These are phyloP conservation scores for Pseudotriccus pelzelni DNA, from an alignment of 2,797 vertebrate species.

Conservation along the genomic window DNA sequence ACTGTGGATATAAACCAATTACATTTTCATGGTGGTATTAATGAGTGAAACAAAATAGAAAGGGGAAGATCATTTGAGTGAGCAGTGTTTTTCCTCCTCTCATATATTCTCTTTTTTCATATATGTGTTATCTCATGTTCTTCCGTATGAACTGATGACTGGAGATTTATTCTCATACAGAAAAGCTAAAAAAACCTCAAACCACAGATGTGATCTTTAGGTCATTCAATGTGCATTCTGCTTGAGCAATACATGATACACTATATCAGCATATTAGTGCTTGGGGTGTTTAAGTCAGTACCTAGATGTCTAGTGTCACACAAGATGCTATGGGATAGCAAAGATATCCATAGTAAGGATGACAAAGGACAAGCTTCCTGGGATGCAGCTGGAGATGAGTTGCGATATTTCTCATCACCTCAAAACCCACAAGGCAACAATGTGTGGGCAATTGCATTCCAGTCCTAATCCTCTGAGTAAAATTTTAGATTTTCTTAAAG, in stretches of 20 bases:
- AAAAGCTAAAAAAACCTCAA: neutral
- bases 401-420: neutral
- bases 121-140: neutral
- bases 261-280: neutral
- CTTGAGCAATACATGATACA: neutral
- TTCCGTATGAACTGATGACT: neutral
- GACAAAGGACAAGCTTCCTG: neutral
- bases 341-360: neutral
- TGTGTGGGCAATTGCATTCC: accelerated
- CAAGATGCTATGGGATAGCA: neutral
- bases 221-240: neutral
- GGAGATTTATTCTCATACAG: neutral
- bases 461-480: neutral
- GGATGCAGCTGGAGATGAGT: neutral
- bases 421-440: neutral
- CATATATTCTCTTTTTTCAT: neutral
- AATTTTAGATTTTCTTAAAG: neutral
- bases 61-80: neutral
- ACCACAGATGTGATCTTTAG: neutral
- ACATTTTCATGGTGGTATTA: neutral
- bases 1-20: neutral
- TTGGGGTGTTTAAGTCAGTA: neutral
- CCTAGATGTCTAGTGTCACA: neutral
- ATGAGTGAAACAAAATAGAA: neutral
- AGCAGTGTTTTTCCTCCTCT: neutral